A percentile compares a stretch with the other conserved stretches of the same genome.
phyloP scores from a whole-genome alignment of 2,888 invertebrate species.

The Agriopis leucophaearia region DNA sequence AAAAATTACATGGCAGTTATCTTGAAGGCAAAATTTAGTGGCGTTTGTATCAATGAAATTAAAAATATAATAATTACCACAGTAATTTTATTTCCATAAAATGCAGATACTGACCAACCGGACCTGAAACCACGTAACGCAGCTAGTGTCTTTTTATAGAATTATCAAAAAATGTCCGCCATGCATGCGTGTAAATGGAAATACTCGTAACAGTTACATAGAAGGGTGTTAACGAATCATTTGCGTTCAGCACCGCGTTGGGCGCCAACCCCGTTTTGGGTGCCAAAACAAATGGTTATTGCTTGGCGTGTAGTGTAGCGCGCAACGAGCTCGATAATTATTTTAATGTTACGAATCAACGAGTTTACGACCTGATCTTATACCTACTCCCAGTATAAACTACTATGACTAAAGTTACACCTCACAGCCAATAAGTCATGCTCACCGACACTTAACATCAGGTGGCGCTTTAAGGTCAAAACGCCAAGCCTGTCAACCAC shows the following conservation, averaged over 20 bases:
- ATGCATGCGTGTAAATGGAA: constrained; percentile 25
- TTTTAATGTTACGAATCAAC: constrained; percentile 46
- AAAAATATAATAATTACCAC: too few relatives aligned
- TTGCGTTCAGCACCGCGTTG: constrained; percentile 54
- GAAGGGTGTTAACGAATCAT: constrained; percentile 51
- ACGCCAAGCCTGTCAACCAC: too few relatives aligned
- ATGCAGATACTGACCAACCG: not conserved
- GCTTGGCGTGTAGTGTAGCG: constrained; percentile 41
- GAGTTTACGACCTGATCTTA: constrained; percentile 38
- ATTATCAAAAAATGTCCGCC: constrained; percentile 16
- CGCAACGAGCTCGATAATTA: constrained; percentile 37
- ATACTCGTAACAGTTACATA: constrained; percentile 41
- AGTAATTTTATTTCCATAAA: too few relatives aligned
- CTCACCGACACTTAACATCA: too few relatives aligned
- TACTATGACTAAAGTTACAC: not conserved
- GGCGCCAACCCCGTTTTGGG: constrained; percentile 62
- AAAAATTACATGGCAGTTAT: too few relatives aligned
- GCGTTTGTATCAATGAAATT: too few relatives aligned
- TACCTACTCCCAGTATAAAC: not conserved
- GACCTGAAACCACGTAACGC: not conserved
- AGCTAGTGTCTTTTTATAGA: constrained; percentile 18
- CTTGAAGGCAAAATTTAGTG: too few relatives aligned
- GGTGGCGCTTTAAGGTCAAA: too few relatives aligned
- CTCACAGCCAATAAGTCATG: too few relatives aligned
- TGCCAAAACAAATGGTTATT: constrained; percentile 59